Base-by-base conservation (phyloP, 2,888 invertebrate genomes). In the Clunio marinus region DNA sequence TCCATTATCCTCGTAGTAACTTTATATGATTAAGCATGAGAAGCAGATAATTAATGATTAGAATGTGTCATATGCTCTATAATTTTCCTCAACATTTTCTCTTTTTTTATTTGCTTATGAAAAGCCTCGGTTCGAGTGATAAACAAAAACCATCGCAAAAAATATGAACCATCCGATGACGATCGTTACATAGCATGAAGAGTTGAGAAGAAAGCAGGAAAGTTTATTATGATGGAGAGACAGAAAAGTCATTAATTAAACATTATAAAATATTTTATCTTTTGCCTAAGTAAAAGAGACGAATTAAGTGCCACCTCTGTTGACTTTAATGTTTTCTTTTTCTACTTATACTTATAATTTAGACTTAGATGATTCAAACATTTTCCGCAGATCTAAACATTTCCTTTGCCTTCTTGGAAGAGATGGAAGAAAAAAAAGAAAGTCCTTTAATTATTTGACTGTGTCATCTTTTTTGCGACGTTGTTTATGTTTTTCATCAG, bases 41-140 rank as follows among this genome's bases (percentile, higher is more conserved):
- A n/a, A 32, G 27, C 22, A 63, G 63, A 63, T 63, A 63, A 63
- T 63, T 63, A 63, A 63, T 63, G 63, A 63, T 63, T 45, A 45
- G 63, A 63, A 63, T 63, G 41, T 60, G 63, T 63, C 63, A 63
- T 63, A 63, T 27, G 24, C 46, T 22, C 62, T 41, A 41, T 7
- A 63, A 22, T 63, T 45, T 45, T 46, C 41, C 45, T 15, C 45
- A 15, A 7, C 13, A 32, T 32, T 13, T 13, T 45, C 13, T 15
- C 13, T 13, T 45, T 45, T 45, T 45, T 7, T 45, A 15, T 13
- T 7, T 13, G 15, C 13, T 45, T 45, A 32, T 32, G 35, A 32
- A 8, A 32, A 32, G 13, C 35, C 35, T 32, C 35, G 45, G 4
- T 45, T 7, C 13, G 45, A 45, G 15, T 45, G 45, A 45, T 45